A percentile compares a stretch with the other conserved stretches of the same genome.
Conservation (phyloP, 64 coral and sea anemone genomes). For the Pachyseris speciosa region DNA sequence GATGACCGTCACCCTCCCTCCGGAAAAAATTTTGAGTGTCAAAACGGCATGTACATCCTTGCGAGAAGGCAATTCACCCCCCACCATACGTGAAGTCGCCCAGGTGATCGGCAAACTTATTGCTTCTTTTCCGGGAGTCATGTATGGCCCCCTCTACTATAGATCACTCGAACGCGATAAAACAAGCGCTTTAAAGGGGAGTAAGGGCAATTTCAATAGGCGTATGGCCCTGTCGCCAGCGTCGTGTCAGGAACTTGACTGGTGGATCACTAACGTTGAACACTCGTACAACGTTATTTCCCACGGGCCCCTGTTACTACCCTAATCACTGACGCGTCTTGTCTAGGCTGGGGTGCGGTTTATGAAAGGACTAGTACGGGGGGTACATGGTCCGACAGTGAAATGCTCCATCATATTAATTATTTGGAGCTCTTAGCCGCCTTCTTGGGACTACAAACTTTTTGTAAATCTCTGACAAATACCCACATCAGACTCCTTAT, state of each 20-base stretch:
- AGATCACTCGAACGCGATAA: background rate
- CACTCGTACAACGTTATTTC: background rate
- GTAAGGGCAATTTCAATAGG: background rate
- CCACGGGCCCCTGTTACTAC: slow-evolving; percentile 16
- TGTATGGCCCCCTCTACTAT: background rate
- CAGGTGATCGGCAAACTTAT: too few species aligned
- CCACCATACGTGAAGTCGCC: too few species aligned
- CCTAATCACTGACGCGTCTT: slow-evolving; percentile 60
- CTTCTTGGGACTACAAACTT: slow-evolving; percentile 49
- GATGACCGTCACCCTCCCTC: too few species aligned
- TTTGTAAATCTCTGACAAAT: background rate
- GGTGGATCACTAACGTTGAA: background rate
- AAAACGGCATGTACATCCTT: too few species aligned
- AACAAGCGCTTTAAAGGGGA: background rate
- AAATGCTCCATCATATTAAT: slow-evolving; percentile 44
- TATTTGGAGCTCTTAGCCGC: slow-evolving; percentile 46
- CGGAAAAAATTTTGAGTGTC: too few species aligned
- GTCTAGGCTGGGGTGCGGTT: slow-evolving; percentile 47
- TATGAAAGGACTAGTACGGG: slow-evolving; percentile 11
- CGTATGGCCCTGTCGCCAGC: background rate
- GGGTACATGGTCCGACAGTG: slow-evolving; percentile 18
- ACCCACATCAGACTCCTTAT: slow-evolving; percentile 1
- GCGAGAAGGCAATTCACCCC: background rate
- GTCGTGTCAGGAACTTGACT: background rate
- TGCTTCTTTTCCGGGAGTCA: background rate